These are phyloP conservation scores for Amblyteles armatorius DNA, from an alignment of 2,888 invertebrate genomes.

Conservation along the genomic window DNA sequence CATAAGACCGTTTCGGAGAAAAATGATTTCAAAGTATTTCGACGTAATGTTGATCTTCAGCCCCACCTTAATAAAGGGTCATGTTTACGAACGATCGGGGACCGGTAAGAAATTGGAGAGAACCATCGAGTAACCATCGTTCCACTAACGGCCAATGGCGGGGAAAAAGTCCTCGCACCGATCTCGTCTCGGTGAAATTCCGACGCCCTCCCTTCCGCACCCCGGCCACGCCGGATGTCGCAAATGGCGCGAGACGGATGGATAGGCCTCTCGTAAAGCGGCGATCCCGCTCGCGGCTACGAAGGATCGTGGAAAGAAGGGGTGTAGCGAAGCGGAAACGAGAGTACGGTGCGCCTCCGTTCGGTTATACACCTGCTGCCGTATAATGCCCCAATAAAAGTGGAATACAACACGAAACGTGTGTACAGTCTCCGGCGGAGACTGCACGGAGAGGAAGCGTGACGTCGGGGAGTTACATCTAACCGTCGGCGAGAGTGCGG, in stretches of 20 bases:
- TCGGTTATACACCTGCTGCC: constrained; percentile 40
- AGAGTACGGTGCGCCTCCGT: constrained; percentile 20
- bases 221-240: neutral
- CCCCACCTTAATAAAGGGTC: too few relatives aligned
- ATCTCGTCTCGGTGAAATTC: constrained; percentile 20
- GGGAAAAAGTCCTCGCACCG: constrained; percentile 15
- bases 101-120: constrained; percentile 20
- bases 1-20: too few relatives aligned
- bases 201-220: neutral
- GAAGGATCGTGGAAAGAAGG: constrained; percentile 9
- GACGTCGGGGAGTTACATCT: constrained; percentile 42
- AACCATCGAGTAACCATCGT: neutral
- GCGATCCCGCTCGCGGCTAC: constrained; percentile 14
- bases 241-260: constrained; percentile 12
- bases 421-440: constrained; percentile 16
- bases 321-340: constrained; percentile 26
- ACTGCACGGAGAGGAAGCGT: constrained; percentile 20
- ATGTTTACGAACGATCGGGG: too few relatives aligned
- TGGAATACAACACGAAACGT: constrained; percentile 60
- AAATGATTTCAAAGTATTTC: too few relatives aligned
- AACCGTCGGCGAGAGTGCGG: constrained; percentile 25
- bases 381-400: constrained; percentile 70
- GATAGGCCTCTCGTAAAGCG: constrained; percentile 19
- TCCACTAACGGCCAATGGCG: neutral
- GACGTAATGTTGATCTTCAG: too few relatives aligned